Percentiles rank a stretch among this genome's conserved stretches.
Conservation (phyloP, 2,113 vertebrate genomes). For the Rhynchomys soricoides region DNA sequence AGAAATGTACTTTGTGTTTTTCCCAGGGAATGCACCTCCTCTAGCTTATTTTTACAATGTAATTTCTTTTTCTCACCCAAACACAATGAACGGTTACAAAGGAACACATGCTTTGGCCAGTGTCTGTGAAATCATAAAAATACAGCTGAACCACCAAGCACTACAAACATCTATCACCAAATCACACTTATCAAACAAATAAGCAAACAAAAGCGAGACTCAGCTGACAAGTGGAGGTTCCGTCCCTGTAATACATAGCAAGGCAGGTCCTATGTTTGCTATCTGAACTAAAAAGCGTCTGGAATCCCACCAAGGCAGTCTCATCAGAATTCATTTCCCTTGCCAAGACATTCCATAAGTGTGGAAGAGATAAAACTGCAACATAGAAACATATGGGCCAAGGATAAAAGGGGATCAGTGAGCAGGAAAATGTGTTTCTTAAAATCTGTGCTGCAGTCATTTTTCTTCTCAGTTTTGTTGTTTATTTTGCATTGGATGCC, state of each 20-base stretch:
- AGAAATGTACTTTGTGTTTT: neutral
- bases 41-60: neutral
- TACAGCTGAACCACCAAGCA: slow-evolving; percentile 14
- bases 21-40: neutral
- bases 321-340: slow-evolving; percentile 45
- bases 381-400: slow-evolving; percentile 42
- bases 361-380: slow-evolving; percentile 74
- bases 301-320: slow-evolving; percentile 6
- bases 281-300: slow-evolving; percentile 51
- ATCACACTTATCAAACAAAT: slow-evolving; percentile 17
- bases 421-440: slow-evolving; percentile 81
- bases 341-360: slow-evolving; percentile 47
- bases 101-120: neutral
- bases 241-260: neutral
- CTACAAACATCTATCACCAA: slow-evolving; percentile 16
- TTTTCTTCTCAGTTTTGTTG: slow-evolving; percentile 80
- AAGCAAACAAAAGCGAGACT: slow-evolving; percentile 25
- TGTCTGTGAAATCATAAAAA: neutral
- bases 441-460: slow-evolving; percentile 75
- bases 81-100: neutral
- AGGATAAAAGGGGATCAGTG: slow-evolving; percentile 69
- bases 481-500: slow-evolving; percentile 74
- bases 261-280: slow-evolving; percentile 29
- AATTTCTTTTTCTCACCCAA: neutral
- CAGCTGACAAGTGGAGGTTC: slow-evolving; percentile 34